These are phyloP conservation scores for Tachina fera DNA, from an alignment of 2,888 invertebrate species.

Conservation along the genomic window DNA sequence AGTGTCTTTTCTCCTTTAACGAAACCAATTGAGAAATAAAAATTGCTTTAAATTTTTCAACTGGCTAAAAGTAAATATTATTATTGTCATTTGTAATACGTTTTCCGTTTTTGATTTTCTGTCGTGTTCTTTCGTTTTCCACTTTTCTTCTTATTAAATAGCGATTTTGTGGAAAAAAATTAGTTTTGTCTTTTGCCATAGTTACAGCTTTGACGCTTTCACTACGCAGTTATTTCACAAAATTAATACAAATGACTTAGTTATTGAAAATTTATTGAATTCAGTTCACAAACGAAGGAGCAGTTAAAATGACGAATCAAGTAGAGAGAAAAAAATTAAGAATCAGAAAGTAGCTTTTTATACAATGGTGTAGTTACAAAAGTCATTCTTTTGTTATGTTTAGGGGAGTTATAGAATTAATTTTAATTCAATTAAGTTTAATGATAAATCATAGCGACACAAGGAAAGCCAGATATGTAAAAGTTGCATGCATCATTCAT, in stretches of 20 bases:
- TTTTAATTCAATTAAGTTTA: too few relatives aligned
- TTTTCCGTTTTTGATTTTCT: neutral
- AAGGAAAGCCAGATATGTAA: too few relatives aligned
- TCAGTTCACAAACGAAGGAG: neutral
- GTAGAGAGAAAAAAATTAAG: neutral
- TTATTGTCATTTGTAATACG: conserved; percentile 46
- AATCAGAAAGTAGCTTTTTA: neutral
- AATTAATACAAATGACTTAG: conserved; percentile 61
- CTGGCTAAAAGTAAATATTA: conserved; percentile 43
- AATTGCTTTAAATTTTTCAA: conserved; percentile 29
- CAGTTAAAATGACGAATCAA: neutral
- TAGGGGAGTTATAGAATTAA: too few relatives aligned
- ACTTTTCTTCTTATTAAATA: neutral
- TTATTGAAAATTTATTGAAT: conserved; percentile 69
- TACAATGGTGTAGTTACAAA: too few relatives aligned
- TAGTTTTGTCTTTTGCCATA: conserved; percentile 1
- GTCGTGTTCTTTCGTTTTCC: neutral
- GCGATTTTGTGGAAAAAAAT: conserved; percentile 13
- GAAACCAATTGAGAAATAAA: conserved; percentile 52
- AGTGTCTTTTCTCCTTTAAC: conserved; percentile 14
- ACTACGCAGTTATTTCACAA: conserved; percentile 5
- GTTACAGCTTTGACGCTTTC: neutral
- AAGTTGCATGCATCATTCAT: too few relatives aligned
- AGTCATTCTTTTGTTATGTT: too few relatives aligned
- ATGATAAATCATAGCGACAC: too few relatives aligned